Base-by-base conservation (phyloP, 1,140 invertebrate genomes). In the Drosophila santomea region DNA sequence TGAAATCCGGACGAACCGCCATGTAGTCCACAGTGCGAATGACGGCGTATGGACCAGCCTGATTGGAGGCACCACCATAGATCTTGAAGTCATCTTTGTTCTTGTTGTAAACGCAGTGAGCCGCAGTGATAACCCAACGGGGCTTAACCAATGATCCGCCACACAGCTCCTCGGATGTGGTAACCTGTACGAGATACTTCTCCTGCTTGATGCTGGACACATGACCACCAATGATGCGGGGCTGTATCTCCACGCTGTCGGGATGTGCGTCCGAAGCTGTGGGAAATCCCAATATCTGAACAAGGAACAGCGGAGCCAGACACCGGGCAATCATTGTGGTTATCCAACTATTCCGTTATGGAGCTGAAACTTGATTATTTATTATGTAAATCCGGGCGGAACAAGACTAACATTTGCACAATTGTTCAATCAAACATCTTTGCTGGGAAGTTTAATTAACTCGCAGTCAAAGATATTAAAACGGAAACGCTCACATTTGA, bases 191-290 rank as follows among this genome's bases (percentile, higher is more conserved):
- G 17, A 89, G 52, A 48, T 89, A 89, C 28, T 78, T 78, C 4
- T 84, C 54, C 7, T 80, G 32, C 23, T 45, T 80, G 6, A 89
- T 89, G 23, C 17, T 58, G 7, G 66, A 48, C 11, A 74, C 52
- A 35, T 67, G 48, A 10, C 84, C 84, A 44, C 84, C 84, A 55
- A 89, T 78, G 20, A 89, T 89, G 41, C 84, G 84, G 2, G 84
- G 77, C 32, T 88, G 52, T 10, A 73, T 8, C 58, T 32, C 43
- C 23, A 48, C n/a, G 51, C 50, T 71, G 50, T 35, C 20, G 3
- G 1, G 14, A 15, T 38, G 38, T 1, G 39, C n/a, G 12, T 44
- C n/a, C 4, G 32, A n/a, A 15, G 35, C 17, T 11, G 36, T 7
- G 1, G 17, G 10, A 5, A 3, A 0, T 11, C 20, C 15, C 7